Evolutionary conservation across 2,888 invertebrate genomes (phyloP), one percentile per base, ranked within the genome.

Genomic region (Hemistola chrysoprasaria): DNA sequence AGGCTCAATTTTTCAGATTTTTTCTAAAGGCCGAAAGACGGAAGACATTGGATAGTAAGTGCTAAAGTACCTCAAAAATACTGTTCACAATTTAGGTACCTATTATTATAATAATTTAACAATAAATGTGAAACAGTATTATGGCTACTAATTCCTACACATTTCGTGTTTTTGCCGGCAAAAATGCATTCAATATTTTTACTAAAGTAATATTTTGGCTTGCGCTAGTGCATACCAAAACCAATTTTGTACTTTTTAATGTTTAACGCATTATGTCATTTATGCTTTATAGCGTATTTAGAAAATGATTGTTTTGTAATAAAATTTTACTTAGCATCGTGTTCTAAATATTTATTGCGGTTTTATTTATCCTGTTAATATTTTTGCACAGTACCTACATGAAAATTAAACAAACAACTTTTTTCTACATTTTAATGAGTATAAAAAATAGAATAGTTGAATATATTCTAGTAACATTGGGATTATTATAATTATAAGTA

Each of bases 201-300:
- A 61, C 46, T 36, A 52, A 55, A 35, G 47, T 55, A n/a, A n/a
- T n/a, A 51, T 56, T 61, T 56, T 48, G 54, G 70, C 68, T 69
- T 67, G 42, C 42, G 67, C 65, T 63, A 59, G 45, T 41, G 50
- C 54, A 49, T 57, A 40, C 58, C 51, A 50, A 62, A 53, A 56
- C 27, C 40, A 43, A 42, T 40, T 65, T 64, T 65, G 54, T 68
- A 65, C 62, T 64, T 59, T 44, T 60, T 56, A 62, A 53, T 56
- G 50, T 59, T 57, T 54, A 60, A 58, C 48, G 61, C 66, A 56
- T 50, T 40, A 58, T 60, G 59, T 63, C 62, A 59, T 67, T 65
- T 59, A 67, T 69, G 78, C 80, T 78, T 77, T 62, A 70, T 67
- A 71, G 76, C 71, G 57, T 59, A n/a, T 73, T 67, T 71, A 74